Evolutionary conservation across 2,797 vertebrate genomes (phyloP), one percentile per base, ranked within the genome.

Genomic region (Sebastiscus albofasciatus): DNA sequence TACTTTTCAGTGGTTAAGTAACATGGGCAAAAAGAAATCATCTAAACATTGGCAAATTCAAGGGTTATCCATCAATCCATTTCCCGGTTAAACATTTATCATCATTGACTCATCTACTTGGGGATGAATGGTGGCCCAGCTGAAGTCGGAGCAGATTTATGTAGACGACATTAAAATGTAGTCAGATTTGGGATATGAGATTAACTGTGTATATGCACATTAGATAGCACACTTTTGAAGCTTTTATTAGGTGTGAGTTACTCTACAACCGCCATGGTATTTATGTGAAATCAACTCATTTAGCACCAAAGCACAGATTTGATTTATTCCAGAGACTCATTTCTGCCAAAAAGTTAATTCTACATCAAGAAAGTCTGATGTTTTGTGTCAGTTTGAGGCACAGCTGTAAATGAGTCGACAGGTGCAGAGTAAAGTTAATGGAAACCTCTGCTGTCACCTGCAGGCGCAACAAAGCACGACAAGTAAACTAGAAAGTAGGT

Each of bases 391-490:
- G 26, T 65, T 72, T 71, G 4, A 68, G 7, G 13, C 26, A 39
- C 13, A 67, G 26, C n/a, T 69, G 46, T 16, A 36, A 13, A 26
- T 34, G 6, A 52, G n/a, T 31, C 8, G 14, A 42, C 4, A 22
- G 16, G 6, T 0, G 3, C 55, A 14, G 16, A 65, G 10, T 2
- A 42, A 14, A 52, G 3, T 10, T 20, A 54, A 60, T 33, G 3
- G 59, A 22, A 69, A 22, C 22, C 75, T 90, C 67, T 92, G 87
- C 81, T 88, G 74, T 81, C 90, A 89, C 62, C 94, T 88, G 42
- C 79, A 85, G 92, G 80, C 14, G 1, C 55, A 2, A 66, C 1
- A 9, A 2, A 11, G 26, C 8, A 78, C 39, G 65, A 31, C 72
- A 62, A 2, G 22, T 18, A 55, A 58, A 64, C 11, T 5, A 24